A percentile compares a stretch with the other conserved stretches of the same genome.
phyloP scores from a whole-genome alignment of 1,140 invertebrate genomes.

The Chrysomallon squamiferum region DNA sequence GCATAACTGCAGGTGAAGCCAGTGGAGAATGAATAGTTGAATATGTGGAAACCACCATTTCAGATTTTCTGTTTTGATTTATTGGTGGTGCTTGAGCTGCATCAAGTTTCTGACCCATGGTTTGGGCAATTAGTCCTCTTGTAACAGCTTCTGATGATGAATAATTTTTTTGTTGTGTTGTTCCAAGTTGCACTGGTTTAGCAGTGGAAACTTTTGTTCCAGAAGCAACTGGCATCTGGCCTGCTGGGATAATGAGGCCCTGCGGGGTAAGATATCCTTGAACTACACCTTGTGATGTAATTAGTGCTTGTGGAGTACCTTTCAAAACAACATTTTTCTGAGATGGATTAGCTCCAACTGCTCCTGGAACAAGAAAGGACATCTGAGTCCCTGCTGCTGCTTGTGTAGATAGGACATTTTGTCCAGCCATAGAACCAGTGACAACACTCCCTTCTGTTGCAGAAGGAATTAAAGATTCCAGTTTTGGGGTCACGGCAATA shows the following conservation, averaged over 20 bases:
- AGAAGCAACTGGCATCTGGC: neutral
- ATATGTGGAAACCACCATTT: neutral
- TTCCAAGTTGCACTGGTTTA: neutral
- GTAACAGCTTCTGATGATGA: neutral
- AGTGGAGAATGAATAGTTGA: no score
- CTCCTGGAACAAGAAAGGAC: no score
- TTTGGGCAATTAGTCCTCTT: neutral
- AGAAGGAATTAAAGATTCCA: constrained; percentile 5
- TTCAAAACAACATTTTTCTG: constrained; percentile 1
- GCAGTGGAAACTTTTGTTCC: neutral
- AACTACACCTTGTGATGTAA: constrained; percentile 2
- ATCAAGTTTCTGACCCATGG: neutral
- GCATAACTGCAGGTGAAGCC: neutral
- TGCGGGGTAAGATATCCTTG: neutral
- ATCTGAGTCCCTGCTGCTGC: no score
- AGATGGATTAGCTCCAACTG: neutral
- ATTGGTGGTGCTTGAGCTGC: neutral
- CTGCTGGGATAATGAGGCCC: neutral
- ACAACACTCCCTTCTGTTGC: neutral
- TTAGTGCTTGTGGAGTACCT: neutral
- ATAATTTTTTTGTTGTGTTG: no score
- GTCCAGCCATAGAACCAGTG: no score
- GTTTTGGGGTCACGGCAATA: constrained; percentile 32
- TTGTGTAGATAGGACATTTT: no score
- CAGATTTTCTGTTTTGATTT: neutral